Percentiles rank a stretch among this genome's conserved stretches.
phyloP scores from a whole-genome alignment of 2,888 invertebrate genomes.

The Lepidocyrtinus sp. region DNA sequence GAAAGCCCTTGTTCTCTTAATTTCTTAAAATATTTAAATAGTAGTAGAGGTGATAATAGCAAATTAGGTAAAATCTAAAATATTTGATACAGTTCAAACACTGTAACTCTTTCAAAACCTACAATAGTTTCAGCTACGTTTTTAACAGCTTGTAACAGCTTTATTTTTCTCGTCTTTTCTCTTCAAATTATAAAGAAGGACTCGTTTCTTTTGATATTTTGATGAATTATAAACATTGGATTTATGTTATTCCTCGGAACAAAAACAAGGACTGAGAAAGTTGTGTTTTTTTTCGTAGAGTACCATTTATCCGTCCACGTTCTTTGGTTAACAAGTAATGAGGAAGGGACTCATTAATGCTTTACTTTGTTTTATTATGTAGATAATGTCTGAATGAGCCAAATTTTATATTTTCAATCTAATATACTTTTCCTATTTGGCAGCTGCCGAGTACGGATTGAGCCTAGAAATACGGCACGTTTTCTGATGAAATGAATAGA shows the following conservation, averaged over 20 bases:
- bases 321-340: background rate
- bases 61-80: too few relatives aligned
- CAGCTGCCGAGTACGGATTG: too few relatives aligned
- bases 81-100: too few relatives aligned
- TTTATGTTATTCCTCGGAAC: background rate
- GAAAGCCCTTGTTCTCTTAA: too few relatives aligned
- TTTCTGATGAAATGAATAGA: conserved; percentile 3
- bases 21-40: too few relatives aligned
- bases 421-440: background rate
- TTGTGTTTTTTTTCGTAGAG: background rate
- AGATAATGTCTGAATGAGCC: background rate
- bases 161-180: too few relatives aligned
- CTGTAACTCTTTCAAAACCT: too few relatives aligned
- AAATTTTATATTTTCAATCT: background rate
- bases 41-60: too few relatives aligned
- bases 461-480: too few relatives aligned
- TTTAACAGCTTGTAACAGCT: too few relatives aligned
- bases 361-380: background rate
- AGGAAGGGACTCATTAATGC: background rate
- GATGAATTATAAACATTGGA: background rate
- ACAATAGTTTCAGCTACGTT: too few relatives aligned
- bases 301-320: background rate
- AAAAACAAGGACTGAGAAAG: background rate
- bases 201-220: background rate
- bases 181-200: too few relatives aligned